Evolutionary conservation across 2,113 vertebrate genomes (phyloP).

Genomic region (Nannospalax galili): DNA sequence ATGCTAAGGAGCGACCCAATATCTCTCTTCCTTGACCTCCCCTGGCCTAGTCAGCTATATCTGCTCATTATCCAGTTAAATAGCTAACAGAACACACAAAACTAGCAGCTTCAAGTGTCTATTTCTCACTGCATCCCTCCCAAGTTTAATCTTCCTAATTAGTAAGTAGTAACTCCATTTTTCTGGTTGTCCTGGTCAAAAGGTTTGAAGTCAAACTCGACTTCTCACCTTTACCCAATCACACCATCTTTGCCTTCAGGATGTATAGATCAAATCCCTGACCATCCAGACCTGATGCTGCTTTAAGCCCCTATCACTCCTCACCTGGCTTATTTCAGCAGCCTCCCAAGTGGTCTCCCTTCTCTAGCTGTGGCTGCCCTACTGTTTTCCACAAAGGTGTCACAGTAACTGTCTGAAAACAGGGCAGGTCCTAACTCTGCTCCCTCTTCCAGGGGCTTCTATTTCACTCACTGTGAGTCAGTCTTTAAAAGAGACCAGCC

Average conservation of each 20-base stretch:
- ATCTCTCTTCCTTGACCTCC: neutral
- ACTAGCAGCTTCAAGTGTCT: neutral
- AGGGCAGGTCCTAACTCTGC: neutral
- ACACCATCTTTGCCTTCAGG: neutral
- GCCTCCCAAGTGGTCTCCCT: neutral
- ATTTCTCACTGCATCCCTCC: too few species aligned
- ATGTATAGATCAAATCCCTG: neutral
- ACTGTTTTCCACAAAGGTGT: neutral
- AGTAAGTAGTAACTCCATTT: neutral
- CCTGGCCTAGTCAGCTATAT: neutral
- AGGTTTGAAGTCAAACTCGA: neutral
- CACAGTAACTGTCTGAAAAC: neutral
- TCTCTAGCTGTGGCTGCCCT: neutral
- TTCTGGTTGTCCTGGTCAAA: neutral
- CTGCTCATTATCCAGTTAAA: too few species aligned
- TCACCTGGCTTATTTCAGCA: neutral
- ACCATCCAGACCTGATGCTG: neutral
- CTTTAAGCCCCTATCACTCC: neutral
- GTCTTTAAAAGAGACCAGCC: neutral
- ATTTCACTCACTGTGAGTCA: neutral
- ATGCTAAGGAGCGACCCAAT: rapidly evolving
- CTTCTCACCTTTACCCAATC: neutral
- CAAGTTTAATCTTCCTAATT: neutral
- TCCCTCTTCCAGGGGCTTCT: neutral
- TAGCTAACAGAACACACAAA: neutral